phyloP scores from a whole-genome alignment of 2,888 invertebrate species.

The Drosophila diplacantha region DNA sequence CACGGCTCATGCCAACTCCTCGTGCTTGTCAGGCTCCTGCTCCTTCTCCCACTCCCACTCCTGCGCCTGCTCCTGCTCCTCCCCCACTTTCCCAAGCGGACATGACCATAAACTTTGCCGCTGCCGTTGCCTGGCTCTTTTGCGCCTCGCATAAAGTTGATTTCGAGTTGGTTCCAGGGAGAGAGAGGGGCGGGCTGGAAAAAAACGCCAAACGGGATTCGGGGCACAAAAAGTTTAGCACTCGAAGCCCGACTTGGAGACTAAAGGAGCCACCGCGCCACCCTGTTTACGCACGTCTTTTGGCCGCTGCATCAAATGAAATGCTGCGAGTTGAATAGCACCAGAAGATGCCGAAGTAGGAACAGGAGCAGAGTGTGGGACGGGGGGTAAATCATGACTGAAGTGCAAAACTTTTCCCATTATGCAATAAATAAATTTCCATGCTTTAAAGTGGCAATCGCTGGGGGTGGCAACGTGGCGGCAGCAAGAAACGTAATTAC shows the following conservation, averaged over 20 bases:
- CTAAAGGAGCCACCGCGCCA: slow-evolving; percentile 4
- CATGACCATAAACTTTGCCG: slow-evolving; percentile 48
- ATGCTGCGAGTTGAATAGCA: slow-evolving; percentile 49
- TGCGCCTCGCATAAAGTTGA: slow-evolving; percentile 37
- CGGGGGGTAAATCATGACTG: slow-evolving; percentile 57
- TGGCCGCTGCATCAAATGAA: slow-evolving; percentile 61
- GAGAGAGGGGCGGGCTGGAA: neutral
- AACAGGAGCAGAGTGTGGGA: neutral
- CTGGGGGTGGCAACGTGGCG: neutral
- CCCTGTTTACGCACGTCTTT: slow-evolving; percentile 54
- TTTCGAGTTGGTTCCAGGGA: slow-evolving; percentile 31
- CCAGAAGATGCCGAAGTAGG: slow-evolving; percentile 8
- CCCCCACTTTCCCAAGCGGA: slow-evolving; percentile 8
- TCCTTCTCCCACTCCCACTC: neutral
- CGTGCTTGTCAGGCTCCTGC: no score
- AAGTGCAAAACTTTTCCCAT: slow-evolving; percentile 71
- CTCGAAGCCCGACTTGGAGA: slow-evolving; percentile 41
- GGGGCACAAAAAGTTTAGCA: slow-evolving; percentile 51
- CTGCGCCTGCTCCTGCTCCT: neutral
- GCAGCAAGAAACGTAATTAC: slow-evolving; percentile 27
- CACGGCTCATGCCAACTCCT: neutral
- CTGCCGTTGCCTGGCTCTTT: slow-evolving; percentile 34
- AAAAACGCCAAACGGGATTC: slow-evolving; percentile 32
- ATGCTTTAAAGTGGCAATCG: slow-evolving; percentile 55
- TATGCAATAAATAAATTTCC: slow-evolving; percentile 69